Evolutionary conservation across 2,113 vertebrate species (phyloP), one percentile per base, ranked within the genome.

Genomic region (Platichthys stellatus): DNA sequence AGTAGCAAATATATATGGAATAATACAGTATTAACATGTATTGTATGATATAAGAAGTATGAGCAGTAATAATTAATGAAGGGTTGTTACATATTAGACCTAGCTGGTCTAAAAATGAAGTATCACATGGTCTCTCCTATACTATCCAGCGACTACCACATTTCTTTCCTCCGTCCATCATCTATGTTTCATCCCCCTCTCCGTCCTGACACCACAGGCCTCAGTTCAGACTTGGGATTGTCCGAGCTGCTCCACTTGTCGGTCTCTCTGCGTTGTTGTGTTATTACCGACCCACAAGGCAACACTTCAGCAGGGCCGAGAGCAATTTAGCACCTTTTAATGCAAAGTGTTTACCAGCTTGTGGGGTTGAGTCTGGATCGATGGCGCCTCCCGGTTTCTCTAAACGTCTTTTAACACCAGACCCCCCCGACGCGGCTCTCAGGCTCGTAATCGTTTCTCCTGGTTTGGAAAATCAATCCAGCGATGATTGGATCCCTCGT

Each of bases 361-460:
- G 71, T 78, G 35, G 66, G 74, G 82, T 89, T 74, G 83, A 82
- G 64, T 21, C 24, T 1, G 14, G 77, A 86, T 92, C 88, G 13
- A 90, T 90, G 15, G 58, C 18, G 24, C 77, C 61, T 80, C 78
- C 77, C 85, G 54, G 80, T 74, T 88, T 82, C 86, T 88, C 67
- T 81, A 80, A 84, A 82, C 66, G 62, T 76, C 78, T 76, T 85
- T 83, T 86, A 86, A 83, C 82, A 78, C 43, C 76, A 70, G 63
- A 28, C 28, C 47, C 79, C 79, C 77, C 28, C 63, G 12, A 9
- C 5, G 6, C 69, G 18, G n/a, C 72, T 73, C 83, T 80, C 69
- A 40, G 21, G 47, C 67, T 63, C 78, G 80, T 89, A 86, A 91
- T 91, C 89, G 80, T 84, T 88, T 91, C 73, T 86, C 78, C 85